A percentile compares a stretch with the other conserved stretches of the same genome.
Evolutionary conservation across 2,888 invertebrate genomes (phyloP).

Genomic region (Charanyca ferruginea): DNA sequence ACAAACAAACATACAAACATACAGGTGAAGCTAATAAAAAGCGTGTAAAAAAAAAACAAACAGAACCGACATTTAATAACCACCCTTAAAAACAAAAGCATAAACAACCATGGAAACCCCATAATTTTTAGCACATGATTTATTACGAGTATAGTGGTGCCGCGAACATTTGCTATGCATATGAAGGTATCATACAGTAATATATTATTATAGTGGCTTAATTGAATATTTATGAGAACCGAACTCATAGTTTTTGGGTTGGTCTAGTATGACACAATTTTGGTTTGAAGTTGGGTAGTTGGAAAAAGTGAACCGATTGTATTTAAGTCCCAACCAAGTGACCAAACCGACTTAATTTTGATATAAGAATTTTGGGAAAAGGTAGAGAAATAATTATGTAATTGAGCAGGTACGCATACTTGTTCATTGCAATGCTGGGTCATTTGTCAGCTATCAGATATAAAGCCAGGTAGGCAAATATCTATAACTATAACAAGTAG

Average conservation of each 20-base stretch:
- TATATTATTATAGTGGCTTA: constrained; percentile 66
- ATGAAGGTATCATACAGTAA: constrained; percentile 53
- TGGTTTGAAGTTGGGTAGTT: not conserved
- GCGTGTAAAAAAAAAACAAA: constrained; percentile 16
- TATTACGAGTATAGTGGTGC: constrained; percentile 40
- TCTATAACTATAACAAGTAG: no score
- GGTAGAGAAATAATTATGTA: no score
- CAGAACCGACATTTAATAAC: constrained; percentile 51
- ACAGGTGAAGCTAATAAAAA: no score
- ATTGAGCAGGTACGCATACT: no score
- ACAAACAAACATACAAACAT: no score
- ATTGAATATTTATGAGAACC: constrained; percentile 73
- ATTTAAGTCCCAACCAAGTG: no score
- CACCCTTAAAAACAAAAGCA: constrained; percentile 56
- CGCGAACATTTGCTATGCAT: constrained; percentile 59
- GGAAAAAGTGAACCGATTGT: not conserved
- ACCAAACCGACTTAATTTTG: no score
- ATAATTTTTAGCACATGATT: constrained; percentile 57
- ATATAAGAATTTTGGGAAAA: no score
- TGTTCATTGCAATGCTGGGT: no score
- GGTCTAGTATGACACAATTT: constrained; percentile 19
- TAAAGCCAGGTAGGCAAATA: no score
- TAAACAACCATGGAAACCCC: constrained; percentile 39
- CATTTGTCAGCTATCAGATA: no score
- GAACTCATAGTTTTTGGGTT: constrained; percentile 45